Conservation (phyloP, 64 coral and sea anemone species). For the Montipora cactus region DNA sequence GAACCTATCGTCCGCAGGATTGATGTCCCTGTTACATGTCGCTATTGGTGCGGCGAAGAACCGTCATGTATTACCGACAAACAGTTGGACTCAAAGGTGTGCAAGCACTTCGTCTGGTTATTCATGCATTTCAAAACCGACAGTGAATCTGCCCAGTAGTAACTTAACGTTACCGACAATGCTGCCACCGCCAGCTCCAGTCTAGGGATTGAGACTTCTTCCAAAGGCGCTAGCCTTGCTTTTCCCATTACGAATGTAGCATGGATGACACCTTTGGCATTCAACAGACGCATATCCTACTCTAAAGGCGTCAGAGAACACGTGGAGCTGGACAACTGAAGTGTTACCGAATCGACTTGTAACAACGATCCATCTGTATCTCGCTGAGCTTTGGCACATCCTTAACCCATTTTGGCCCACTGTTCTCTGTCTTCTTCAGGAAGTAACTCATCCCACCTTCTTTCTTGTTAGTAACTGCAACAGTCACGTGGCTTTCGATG, state of each 20-base stretch:
- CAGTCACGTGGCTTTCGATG: too few relatives aligned
- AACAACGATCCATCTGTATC: too few relatives aligned
- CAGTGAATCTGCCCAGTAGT: slow-evolving; percentile 48
- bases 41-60: too few relatives aligned
- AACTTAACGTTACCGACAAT: slow-evolving; percentile 33
- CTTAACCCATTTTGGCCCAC: too few relatives aligned
- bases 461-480: too few relatives aligned
- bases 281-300: neutral
- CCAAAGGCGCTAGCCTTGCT: slow-evolving; percentile 25
- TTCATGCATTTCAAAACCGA: slow-evolving; percentile 41
- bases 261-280: neutral
- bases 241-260: slow-evolving; percentile 29
- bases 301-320: neutral
- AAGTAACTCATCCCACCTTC: too few relatives aligned
- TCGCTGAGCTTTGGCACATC: too few relatives aligned
- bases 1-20: too few relatives aligned
- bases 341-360: too few relatives aligned
- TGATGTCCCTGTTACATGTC: too few relatives aligned
- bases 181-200: slow-evolving; percentile 39
- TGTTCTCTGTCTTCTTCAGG: neutral
- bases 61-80: too few relatives aligned
- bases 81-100: slow-evolving; percentile 48
- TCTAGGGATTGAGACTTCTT: slow-evolving; percentile 30
- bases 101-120: slow-evolving; percentile 32
- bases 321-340: neutral